These are phyloP conservation scores for Melanostigma gelatinosum DNA, from an alignment of 2,113 vertebrate genomes.

Conservation along the genomic window DNA sequence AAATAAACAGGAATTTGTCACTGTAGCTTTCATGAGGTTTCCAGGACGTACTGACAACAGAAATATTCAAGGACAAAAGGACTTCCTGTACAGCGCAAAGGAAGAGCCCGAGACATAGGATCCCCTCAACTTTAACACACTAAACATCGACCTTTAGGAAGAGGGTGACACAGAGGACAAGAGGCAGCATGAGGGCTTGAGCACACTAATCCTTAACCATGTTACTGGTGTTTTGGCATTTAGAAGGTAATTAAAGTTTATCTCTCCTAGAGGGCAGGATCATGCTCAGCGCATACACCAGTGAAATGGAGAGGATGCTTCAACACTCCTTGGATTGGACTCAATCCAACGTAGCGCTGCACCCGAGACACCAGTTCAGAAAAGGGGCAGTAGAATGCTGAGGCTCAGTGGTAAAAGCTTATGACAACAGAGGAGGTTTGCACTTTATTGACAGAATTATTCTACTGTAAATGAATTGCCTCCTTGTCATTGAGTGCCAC, in stretches of 20 bases:
- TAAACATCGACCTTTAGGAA: slow-evolving; percentile 43
- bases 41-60: neutral
- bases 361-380: neutral
- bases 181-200: neutral
- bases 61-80: slow-evolving; percentile 7
- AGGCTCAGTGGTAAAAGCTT: neutral
- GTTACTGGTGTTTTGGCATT: neutral
- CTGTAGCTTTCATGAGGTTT: neutral
- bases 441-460: neutral
- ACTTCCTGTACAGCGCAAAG: slow-evolving; percentile 20
- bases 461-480: neutral
- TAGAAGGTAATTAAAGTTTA: neutral
- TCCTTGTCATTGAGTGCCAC: neutral
- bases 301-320: neutral
- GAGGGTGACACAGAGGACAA: slow-evolving; percentile 24
- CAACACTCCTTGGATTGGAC: neutral
- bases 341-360: neutral
- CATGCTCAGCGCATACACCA: neutral
- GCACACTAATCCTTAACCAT: neutral
- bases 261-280: neutral
- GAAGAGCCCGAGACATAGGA: slow-evolving; percentile 24
- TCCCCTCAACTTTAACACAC: slow-evolving; percentile 39
- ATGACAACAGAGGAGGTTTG: neutral
- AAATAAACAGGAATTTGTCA: slow-evolving; percentile 15
- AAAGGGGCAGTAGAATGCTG: neutral